Percentiles rank a stretch among this genome's conserved stretches.
Evolutionary conservation across 2,797 vertebrate species (phyloP).

Genomic region (Danio kyathit): DNA sequence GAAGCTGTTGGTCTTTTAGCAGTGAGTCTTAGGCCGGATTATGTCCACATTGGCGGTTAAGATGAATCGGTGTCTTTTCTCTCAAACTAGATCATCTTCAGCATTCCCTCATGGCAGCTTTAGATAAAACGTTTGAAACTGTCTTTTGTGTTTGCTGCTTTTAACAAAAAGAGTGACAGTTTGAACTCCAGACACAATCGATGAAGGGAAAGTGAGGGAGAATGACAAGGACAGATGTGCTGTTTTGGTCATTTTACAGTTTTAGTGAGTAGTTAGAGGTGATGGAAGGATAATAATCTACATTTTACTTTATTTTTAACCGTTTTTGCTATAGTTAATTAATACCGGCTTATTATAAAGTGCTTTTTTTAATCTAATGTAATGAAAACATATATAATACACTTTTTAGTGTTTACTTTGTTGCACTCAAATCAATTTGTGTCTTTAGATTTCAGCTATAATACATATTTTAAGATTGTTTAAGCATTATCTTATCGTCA

Average conservation of each 20-base stretch:
- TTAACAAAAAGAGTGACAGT: constrained; percentile 56
- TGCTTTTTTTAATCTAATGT: too few species aligned
- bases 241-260: background rate
- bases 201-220: background rate
- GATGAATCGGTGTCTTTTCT: constrained; percentile 84
- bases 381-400: too few species aligned
- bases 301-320: background rate
- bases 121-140: constrained; percentile 87
- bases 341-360: background rate
- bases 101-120: constrained; percentile 82
- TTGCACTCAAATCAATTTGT: too few species aligned
- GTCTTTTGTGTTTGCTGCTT: constrained; percentile 67
- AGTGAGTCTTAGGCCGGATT: constrained; percentile 82
- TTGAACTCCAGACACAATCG: constrained; percentile 55
- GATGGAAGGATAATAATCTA: background rate
- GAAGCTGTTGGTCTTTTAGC: constrained; percentile 70
- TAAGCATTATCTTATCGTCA: too few species aligned
- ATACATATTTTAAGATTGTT: too few species aligned
- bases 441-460: too few species aligned
- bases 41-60: constrained; percentile 75
- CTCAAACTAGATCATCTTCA: constrained; percentile 84
- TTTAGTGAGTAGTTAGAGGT: background rate
- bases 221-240: background rate
- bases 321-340: constrained; percentile 23
- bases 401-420: too few species aligned